Evolutionary conservation across 2,113 vertebrate genomes (phyloP).

Genomic region (Anseranas semipalmata): DNA sequence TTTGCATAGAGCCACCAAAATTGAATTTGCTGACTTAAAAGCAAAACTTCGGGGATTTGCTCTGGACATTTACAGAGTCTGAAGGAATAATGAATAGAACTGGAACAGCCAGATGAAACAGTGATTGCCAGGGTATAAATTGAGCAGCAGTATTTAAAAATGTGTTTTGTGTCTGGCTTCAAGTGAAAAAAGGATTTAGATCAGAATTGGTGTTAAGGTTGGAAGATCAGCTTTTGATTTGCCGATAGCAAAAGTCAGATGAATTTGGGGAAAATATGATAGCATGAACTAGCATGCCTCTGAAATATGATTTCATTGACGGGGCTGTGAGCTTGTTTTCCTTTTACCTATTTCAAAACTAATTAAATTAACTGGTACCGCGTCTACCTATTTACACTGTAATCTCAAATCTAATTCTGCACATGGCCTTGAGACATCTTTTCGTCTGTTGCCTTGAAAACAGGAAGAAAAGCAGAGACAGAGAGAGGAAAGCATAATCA

Average conservation of each 20-base stretch:
- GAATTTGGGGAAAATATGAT: not conserved
- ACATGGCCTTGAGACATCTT: constrained; percentile 18
- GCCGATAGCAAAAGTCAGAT: constrained; percentile 17
- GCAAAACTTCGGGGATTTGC: not conserved
- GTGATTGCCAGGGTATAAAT: not conserved
- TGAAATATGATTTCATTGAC: not conserved
- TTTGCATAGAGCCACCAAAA: not conserved
- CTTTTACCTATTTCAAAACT: constrained; percentile 31
- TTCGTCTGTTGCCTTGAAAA: not conserved
- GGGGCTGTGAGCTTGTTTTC: not conserved
- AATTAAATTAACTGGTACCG: constrained; percentile 36
- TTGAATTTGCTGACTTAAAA: constrained; percentile 25
- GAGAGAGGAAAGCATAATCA: not conserved
- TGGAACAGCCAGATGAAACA: not conserved
- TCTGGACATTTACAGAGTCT: not conserved
- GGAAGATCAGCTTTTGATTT: constrained; percentile 19
- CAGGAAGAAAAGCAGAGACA: not conserved
- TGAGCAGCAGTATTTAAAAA: not conserved
- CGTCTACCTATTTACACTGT: not conserved
- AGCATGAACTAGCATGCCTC: not conserved
- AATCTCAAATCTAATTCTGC: constrained; percentile 44
- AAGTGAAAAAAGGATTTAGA: constrained; percentile 40
- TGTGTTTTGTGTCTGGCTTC: not conserved
- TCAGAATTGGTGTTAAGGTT: constrained; percentile 10
- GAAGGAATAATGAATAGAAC: not conserved